Conservation (phyloP, 2,113 vertebrate genomes). For the human region GRCh38 chr13:33755501-33756000, state of each 20-base stretch:
- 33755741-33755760: neutral
- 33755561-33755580: neutral
- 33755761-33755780: neutral
- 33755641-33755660: neutral
- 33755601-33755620: neutral
- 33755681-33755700: neutral
- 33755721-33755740: neutral
- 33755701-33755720: neutral
- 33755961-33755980: too few relatives aligned
- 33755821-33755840: neutral
- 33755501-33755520: neutral
- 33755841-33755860: neutral
- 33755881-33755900: neutral
- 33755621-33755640: neutral
- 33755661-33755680: neutral
- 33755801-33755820: neutral
- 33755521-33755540: neutral
- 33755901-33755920: neutral
- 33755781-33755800: neutral
- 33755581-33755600: neutral
- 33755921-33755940: neutral
- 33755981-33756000: neutral
- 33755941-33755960: neutral
- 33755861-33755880: neutral
- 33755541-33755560: neutral